Base-by-base conservation (phyloP, 2,113 vertebrate species). In the Chaetops frenatus region DNA sequence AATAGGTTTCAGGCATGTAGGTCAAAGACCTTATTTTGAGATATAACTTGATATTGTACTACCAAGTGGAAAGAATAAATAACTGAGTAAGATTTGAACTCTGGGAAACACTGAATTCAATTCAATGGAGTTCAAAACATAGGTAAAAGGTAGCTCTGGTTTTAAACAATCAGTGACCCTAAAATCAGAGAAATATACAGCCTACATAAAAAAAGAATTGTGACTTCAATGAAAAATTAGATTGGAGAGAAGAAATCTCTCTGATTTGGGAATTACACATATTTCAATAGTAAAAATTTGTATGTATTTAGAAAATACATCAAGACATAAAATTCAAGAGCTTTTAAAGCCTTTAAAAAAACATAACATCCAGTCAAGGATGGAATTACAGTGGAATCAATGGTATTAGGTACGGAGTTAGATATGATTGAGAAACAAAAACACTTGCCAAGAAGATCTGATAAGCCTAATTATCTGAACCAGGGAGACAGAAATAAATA, bases 1-100 rank as follows among this genome's bases (percentile, higher is more conserved):
- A 60, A 16, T 11, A 24, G 0, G 0, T 56, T 84, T 87, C 58
- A 58, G 31, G 3, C 5, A 27, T 9, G 11, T 25, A 28, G 3
- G 10, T 57, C 72, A 50, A 87, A 51, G 31, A 72, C 6, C 36
- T 92, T 4, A 0, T 21, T 36, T 84, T 81, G 33, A 57, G 9
- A 53, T 3, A n/a, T 27, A 25, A 48, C 15, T 53, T 57, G 35
- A 35, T 56, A 12, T 40, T 80, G 12, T 27, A 18, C 11, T 44
- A 17, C 27, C 8, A 62, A 61, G 33, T 53, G 24, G 7, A 76
- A 86, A 9, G 20, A 57, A 50, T n/a, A 12, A 67, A 62, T 36
- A 62, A 72, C 5, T 23, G 31, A 62, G 12, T 21, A 50, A 67
- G 28, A 58, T 57, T 1, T 67, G 33, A 84, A 24, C 28, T 54